phyloP scores from a whole-genome alignment of 2,113 vertebrate species.

The Hoplias malabaricus region DNA sequence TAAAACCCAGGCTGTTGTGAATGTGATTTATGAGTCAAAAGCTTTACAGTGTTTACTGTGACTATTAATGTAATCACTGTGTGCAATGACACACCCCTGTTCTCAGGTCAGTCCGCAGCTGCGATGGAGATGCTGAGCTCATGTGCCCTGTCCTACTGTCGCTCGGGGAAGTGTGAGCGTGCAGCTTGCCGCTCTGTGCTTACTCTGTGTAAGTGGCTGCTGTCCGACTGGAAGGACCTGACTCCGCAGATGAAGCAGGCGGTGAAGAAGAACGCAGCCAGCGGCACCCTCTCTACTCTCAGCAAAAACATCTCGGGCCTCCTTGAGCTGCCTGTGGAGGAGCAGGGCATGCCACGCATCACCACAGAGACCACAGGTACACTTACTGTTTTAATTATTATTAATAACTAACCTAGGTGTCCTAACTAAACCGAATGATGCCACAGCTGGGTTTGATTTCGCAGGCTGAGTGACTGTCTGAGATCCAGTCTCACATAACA shows the following conservation, averaged over 20 bases:
- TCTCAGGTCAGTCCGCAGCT: slow-evolving; percentile 85
- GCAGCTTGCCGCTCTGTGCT: slow-evolving; percentile 94
- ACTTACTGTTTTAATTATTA: too few relatives aligned
- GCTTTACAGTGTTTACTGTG: background rate
- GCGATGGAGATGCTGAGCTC: slow-evolving; percentile 98
- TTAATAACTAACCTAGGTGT: too few relatives aligned
- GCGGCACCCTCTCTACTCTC: slow-evolving; percentile 75
- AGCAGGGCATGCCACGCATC: slow-evolving; percentile 84
- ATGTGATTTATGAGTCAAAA: too few relatives aligned
- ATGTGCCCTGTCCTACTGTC: slow-evolving; percentile 90
- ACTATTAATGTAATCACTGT: background rate
- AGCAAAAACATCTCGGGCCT: slow-evolving; percentile 85
- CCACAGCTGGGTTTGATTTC: too few relatives aligned
- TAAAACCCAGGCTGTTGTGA: too few relatives aligned
- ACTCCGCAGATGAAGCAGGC: slow-evolving; percentile 93
- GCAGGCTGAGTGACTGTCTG: too few relatives aligned
- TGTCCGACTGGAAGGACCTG: slow-evolving; percentile 97
- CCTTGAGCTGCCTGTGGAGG: slow-evolving; percentile 84
- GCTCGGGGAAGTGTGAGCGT: slow-evolving; percentile 87
- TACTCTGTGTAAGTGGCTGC: slow-evolving; percentile 93
- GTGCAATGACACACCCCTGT: background rate
- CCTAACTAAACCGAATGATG: too few relatives aligned
- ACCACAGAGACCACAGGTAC: slow-evolving; percentile 92
- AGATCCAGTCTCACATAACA: too few relatives aligned
- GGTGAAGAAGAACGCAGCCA: slow-evolving; percentile 63